Evolutionary conservation across 2,888 invertebrate species (phyloP), one percentile per base, ranked within the genome.

Genomic region (Drosophila villosipedis): DNA sequence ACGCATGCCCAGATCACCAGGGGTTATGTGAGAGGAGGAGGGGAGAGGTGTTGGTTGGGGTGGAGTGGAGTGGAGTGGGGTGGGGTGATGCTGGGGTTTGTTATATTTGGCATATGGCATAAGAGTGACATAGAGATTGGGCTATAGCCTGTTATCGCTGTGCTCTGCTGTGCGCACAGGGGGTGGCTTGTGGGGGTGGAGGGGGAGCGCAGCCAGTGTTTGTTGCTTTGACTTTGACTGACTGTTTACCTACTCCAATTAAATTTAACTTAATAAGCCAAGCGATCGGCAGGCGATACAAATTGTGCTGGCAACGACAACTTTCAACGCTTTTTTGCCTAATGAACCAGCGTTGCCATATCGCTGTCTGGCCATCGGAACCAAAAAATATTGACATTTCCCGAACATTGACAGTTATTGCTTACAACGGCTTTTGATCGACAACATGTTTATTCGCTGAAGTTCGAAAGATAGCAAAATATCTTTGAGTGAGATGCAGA

Each of bases 241-340:
- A 89, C 86, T 78, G 89, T 77, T 84, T 84, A 84, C 80, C 80
- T 78, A 74, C 69, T 76, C 85, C 86, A 89, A 89, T 89, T 89
- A 85, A 88, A 88, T 78, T 76, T 61, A 77, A 74, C 73, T 73
- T 74, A 86, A 84, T 84, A 74, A 68, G 68, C 71, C 47, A 69
- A 58, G 49, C 78, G 81, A 84, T 82, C 84, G 68, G 65, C 84
- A 33, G 68, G 71, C 69, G 88, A 81, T 83, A 84, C 88, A 87
- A 84, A 87, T 84, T 83, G 83, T 65, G 71, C 37, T 25, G 43
- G 43, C 78, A 54, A n/a, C 68, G 58, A 69, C 82, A 82, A 70
- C 76, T 73, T 78, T 78, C 73, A 78, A 80, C 65, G 68, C 37
- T 62, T 64, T 66, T 60, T 37, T 74, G 81, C 61, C 78, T 83